Evolutionary conservation across 2,797 vertebrate species (phyloP).

Genomic region (Manis pentadactyla): DNA sequence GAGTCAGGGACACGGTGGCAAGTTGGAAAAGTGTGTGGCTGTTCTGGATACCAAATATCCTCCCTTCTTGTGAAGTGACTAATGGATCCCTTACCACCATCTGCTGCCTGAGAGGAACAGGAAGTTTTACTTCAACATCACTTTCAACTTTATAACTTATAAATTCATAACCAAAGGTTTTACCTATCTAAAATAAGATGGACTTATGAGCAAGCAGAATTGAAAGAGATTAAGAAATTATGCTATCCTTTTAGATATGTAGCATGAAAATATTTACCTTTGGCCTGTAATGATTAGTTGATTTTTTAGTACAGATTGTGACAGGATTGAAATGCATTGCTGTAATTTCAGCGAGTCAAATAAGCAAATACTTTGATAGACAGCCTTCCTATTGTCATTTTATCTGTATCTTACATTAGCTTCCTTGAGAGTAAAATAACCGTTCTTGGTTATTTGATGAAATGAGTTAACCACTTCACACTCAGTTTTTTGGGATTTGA

Average conservation of each 20-base stretch:
- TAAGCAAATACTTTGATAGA: neutral
- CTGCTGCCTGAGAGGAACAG: neutral
- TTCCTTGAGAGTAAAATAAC: neutral
- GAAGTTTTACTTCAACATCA: neutral
- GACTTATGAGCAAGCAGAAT: neutral
- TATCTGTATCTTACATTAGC: constrained; percentile 11
- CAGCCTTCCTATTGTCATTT: neutral
- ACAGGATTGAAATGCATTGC: neutral
- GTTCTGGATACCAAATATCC: neutral
- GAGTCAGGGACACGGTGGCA: neutral
- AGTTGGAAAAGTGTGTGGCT: neutral
- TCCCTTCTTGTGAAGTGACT: neutral
- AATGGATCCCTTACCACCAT: neutral
- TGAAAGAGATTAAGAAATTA: neutral
- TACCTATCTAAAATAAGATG: neutral
- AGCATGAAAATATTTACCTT: neutral
- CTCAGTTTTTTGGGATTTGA: constrained; percentile 23
- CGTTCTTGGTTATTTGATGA: constrained; percentile 22
- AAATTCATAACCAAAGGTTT: neutral
- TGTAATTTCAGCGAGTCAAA: neutral
- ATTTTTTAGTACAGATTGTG: neutral
- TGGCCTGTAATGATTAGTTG: neutral
- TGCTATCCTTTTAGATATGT: neutral
- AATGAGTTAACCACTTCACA: neutral
- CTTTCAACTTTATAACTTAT: constrained; percentile 6